Conservation (phyloP, 2,797 vertebrate genomes). For the Alectoris magna region DNA sequence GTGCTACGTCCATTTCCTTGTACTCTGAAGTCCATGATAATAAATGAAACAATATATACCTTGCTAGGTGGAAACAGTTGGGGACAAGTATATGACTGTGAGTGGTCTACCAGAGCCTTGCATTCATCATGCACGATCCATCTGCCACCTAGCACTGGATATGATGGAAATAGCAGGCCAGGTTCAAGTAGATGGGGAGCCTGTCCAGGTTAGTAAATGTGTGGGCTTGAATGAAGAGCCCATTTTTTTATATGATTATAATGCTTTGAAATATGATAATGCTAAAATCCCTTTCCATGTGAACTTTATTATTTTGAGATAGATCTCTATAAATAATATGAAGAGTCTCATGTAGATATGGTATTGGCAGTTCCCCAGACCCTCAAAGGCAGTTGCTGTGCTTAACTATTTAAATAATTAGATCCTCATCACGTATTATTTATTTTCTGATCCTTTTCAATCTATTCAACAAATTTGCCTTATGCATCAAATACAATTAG, state of each 20-base stretch:
- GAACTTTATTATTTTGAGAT: not conserved
- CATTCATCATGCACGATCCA: slow-evolving; percentile 95
- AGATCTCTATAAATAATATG: not conserved
- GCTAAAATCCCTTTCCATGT: not conserved
- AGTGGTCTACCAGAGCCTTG: slow-evolving; percentile 97
- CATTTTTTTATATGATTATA: not conserved
- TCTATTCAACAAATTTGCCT: not conserved
- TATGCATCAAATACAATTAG: not conserved
- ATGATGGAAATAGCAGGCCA: slow-evolving; percentile 99
- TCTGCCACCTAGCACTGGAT: slow-evolving; percentile 95
- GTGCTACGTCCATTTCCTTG: not conserved
- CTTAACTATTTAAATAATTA: not conserved
- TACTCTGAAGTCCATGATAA: not conserved
- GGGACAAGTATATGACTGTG: slow-evolving; percentile 99
- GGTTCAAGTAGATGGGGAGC: slow-evolving; percentile 94
- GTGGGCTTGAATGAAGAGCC: not conserved
- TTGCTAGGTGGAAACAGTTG: slow-evolving; percentile 96
- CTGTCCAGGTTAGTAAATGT: slow-evolving; percentile 89
- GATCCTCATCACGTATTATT: not conserved
- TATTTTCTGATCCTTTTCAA: not conserved
- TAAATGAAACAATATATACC: slow-evolving; percentile 36
- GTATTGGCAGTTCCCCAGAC: not conserved
- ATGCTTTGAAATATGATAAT: not conserved
- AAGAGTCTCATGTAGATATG: not conserved
- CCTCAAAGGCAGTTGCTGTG: not conserved